Base-by-base conservation (phyloP, 2,113 vertebrate species). In the Siphamia tubifer region DNA sequence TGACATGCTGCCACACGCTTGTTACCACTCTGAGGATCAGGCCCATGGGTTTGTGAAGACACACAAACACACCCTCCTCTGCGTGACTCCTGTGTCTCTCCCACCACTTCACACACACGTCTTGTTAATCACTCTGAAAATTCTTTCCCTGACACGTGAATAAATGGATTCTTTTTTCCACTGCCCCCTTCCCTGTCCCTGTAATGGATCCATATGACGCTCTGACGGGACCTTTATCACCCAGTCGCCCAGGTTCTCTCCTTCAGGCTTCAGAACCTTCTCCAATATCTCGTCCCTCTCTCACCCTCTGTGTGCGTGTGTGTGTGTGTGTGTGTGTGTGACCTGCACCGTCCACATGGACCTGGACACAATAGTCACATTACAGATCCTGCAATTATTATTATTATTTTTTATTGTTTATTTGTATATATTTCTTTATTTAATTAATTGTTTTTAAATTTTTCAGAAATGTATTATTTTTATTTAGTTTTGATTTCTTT, bases 1-100 rank as follows among this genome's bases (percentile, higher is more conserved):
- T 79, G 81, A 88, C 87, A 81, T 88, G 89, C 72, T 80, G 60
- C 83, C 82, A 84, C 89, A 87, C 19, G 88, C 72, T 79, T 54
- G 68, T 79, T 74, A 63, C 79, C 70, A 77, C 32, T 12, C 74
- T 72, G 69, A 62, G 77, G 77, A 85, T 76, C 38, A 51, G 66
- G 32, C 56, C 45, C 78, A 1, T 58, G 35, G 68, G 68, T 34
- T 27, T 73, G 40, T 69, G 60, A 39, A 58, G 47, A 82, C 49
- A 68, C 66, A 53, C 23, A 17, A 16, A 60, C 27, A 27, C 34
- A 4, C 16, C 51, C 40, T 57, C 38, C 52, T 68, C 19, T 25
- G 15, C 13, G 49, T 79, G 35, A 70, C 61, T 65, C 44, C 17
- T 35, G 40, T 35, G 40, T 58, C 32, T 69, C 40, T 58, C 25